Evolutionary conservation across 2,113 vertebrate genomes (phyloP).

Genomic region (Gavialis gangeticus): DNA sequence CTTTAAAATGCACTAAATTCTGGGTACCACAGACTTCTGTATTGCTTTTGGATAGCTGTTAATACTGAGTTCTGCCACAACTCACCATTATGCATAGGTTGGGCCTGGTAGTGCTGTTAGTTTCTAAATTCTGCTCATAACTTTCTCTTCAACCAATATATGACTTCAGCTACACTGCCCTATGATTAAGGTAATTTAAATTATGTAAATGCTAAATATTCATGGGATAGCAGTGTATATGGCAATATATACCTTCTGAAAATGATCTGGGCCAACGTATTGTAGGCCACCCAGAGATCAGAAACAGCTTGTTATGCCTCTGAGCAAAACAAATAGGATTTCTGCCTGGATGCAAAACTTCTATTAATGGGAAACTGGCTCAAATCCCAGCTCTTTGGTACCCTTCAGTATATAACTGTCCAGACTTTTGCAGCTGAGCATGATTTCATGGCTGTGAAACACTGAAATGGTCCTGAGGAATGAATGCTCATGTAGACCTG

Average conservation of each 20-base stretch:
- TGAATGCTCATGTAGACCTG: background rate
- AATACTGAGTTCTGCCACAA: background rate
- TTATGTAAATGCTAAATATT: background rate
- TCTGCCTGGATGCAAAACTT: background rate
- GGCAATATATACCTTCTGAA: background rate
- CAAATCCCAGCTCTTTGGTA: rapidly evolving
- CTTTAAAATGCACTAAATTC: background rate
- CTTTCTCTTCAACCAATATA: too few relatives aligned
- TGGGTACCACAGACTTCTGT: background rate
- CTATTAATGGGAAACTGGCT: background rate
- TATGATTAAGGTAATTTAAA: background rate
- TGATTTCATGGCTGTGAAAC: background rate
- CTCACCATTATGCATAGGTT: rapidly evolving
- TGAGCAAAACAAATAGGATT: too few relatives aligned
- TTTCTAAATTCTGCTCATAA: background rate
- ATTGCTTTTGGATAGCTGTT: background rate
- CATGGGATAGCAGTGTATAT: background rate
- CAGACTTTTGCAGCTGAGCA: background rate
- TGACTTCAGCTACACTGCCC: background rate
- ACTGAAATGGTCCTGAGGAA: background rate
- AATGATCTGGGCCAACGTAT: background rate
- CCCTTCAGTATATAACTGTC: background rate
- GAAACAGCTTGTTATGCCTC: too few relatives aligned
- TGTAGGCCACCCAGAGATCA: too few relatives aligned
- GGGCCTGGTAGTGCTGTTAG: background rate